Evolutionary conservation across 2,113 vertebrate genomes (phyloP), one percentile per base, ranked within the genome.

Genomic region (Hiodon tergisus): DNA sequence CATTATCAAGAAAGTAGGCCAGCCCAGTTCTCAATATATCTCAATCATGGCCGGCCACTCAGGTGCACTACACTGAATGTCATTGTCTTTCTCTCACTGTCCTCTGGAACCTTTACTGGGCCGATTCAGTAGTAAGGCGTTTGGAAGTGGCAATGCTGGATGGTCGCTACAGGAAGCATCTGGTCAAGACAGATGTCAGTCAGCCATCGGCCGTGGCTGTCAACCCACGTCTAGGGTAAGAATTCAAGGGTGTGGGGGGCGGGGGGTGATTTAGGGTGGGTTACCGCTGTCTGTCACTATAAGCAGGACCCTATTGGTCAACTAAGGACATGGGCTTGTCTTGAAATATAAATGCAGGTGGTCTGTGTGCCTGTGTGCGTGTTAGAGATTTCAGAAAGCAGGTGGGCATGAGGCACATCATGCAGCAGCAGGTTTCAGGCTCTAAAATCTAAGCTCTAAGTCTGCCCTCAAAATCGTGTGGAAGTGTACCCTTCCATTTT

Each of bases 41-140:
- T 31, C 31, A 31, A 31, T 31, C 31, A 31, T 31, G 31, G 31
- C 31, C 31, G 31, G 31, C 31, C 31, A 31, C 31, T 31, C n/a
- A 2, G 31, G 31, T 31, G 31, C 31, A 31, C 31, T 31, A 31
- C 31, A 31, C 31, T 31, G 2, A 31, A 31, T 31, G 31, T 2
- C 51, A 69, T 69, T n/a, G 46, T 6, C 52, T 54, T 11, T 66
- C 63, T 47, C 4, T 66, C 14, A 17, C 50, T 69, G 14, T 7
- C 46, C 52, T 52, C 17, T 97, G 96, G 81, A 95, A 98, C 82
- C 90, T 98, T 79, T 98, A 98, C 85, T 97, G 96, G 96, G 94
- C 95, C 6, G 96, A 98, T 87, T 88, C 94, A 46, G 89, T 80
- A 57, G 84, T 90, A 63, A 93, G 89, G 77, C 89, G 94, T 73